Percentiles rank a stretch among this genome's conserved stretches.
Conservation (phyloP, 35 echinoderm and acorn worm species). For the Diadema setosum region DNA sequence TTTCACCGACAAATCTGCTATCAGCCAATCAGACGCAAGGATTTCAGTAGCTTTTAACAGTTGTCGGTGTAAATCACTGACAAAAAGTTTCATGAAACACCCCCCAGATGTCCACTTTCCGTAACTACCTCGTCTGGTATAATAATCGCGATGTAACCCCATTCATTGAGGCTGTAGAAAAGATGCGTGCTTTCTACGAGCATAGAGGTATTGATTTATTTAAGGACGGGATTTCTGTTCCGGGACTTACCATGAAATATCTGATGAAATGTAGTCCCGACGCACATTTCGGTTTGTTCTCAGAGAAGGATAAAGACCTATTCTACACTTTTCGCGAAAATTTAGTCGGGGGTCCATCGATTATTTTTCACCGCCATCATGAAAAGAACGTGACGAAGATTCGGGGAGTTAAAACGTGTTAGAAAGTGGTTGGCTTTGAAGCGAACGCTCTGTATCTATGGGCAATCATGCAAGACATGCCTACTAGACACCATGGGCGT, state of each 20-base stretch:
- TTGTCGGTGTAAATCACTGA: too few species aligned
- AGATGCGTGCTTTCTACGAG: constrained; percentile 34
- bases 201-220: neutral
- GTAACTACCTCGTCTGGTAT: constrained; percentile 45
- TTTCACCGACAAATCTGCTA: too few species aligned
- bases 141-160: constrained; percentile 38
- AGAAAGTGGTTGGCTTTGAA: constrained; percentile 47
- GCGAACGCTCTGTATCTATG: constrained; percentile 57
- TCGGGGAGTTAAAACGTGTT: constrained; percentile 1
- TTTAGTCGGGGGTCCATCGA: constrained; percentile 31
- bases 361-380: constrained; percentile 17
- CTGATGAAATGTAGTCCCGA: constrained; percentile 1
- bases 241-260: constrained; percentile 30
- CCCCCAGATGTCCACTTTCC: neutral
- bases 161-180: constrained; percentile 7
- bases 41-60: too few species aligned
- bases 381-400: neutral
- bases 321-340: constrained; percentile 33
- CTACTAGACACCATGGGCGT: too few species aligned
- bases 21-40: too few species aligned
- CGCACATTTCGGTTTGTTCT: constrained; percentile 1
- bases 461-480: constrained; percentile 39
- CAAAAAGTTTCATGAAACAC: too few species aligned
- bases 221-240: constrained; percentile 46
- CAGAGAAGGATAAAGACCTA: constrained; percentile 33